Conservation (phyloP, 2,888 invertebrate species). For the Cryptophagus acutangulus region DNA sequence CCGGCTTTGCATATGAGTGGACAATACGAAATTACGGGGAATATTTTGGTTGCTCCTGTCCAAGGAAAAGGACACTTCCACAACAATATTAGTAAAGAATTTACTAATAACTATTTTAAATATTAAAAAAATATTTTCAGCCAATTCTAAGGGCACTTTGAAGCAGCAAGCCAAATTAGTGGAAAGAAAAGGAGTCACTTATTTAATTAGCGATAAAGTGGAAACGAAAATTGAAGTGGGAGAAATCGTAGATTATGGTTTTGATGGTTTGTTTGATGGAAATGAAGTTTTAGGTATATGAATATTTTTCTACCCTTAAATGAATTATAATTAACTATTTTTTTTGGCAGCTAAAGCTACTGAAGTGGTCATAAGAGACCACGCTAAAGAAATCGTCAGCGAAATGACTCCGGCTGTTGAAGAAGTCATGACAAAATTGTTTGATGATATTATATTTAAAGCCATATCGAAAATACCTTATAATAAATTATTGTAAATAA, state of each 20-base stretch:
- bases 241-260: slow-evolving; percentile 16
- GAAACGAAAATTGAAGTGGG: slow-evolving; percentile 22
- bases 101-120: neutral
- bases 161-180: slow-evolving; percentile 22
- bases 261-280: slow-evolving; percentile 27
- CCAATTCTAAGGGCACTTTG: slow-evolving; percentile 18
- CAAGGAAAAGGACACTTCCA: slow-evolving; percentile 23
- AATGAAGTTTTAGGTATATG: slow-evolving; percentile 24
- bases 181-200: slow-evolving; percentile 18
- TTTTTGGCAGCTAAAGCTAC: slow-evolving; percentile 33
- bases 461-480: slow-evolving; percentile 32
- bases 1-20: slow-evolving; percentile 23
- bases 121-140: slow-evolving; percentile 12
- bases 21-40: slow-evolving; percentile 30
- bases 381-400: slow-evolving; percentile 39
- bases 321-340: neutral
- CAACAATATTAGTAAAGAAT: slow-evolving; percentile 21
- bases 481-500: slow-evolving; percentile 21
- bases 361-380: slow-evolving; percentile 43
- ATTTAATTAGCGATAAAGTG: slow-evolving; percentile 20
- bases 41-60: slow-evolving; percentile 29
- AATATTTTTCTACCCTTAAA: neutral
- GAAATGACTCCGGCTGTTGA: slow-evolving; percentile 44
- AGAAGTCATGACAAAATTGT: slow-evolving; percentile 27
- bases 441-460: slow-evolving; percentile 32